Base-by-base conservation (phyloP, 2,888 invertebrate species). In the Brassicogethes aeneus region DNA sequence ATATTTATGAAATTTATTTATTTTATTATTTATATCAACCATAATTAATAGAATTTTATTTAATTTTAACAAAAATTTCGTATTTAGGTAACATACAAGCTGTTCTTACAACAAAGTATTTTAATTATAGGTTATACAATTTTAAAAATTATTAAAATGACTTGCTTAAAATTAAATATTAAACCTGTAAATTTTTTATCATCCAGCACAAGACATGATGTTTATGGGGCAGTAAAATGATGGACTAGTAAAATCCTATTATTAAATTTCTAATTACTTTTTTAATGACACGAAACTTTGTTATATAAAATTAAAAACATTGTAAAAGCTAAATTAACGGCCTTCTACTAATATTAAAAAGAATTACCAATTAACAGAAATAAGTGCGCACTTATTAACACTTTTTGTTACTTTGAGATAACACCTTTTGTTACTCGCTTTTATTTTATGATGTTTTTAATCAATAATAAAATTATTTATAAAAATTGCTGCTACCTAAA, bases 181-280 rank as follows among this genome's bases (percentile, higher is more conserved):
- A n/a, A n/a, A n/a, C n/a, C n/a, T n/a, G n/a, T n/a, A n/a, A 23
- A 23, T 23, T 23, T 23, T 23, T 23, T 23, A 23, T 23, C 23
- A 23, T 7, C 23, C 5, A 7, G 5, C 23, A 23, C 23, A 10
- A 10, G 23, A 23, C 23, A 23, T 32, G 14, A 12, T 10, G 32
- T 12, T 32, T 32, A 32, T 5, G 8, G 7, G 32, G 32, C 14
- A 32, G 32, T 32, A 32, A 32, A 32, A 32, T 32, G 32, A 32
- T 32, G 32, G 13, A 32, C 32, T 32, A 32, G 32, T 32, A 32
- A 32, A 32, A 32, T 32, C 32, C 32, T 32, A 32, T 32, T 32
- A 32, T 32, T 32, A 32, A 32, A 32, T 32, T 32, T 32, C 12
- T 32, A 32, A 32, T 32, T 32, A 32, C 8, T 13, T 32, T 32